A percentile compares a stretch with the other conserved stretches of the same genome.
Conservation (phyloP, 2,888 invertebrate species). For the Smittia sp. region DNA sequence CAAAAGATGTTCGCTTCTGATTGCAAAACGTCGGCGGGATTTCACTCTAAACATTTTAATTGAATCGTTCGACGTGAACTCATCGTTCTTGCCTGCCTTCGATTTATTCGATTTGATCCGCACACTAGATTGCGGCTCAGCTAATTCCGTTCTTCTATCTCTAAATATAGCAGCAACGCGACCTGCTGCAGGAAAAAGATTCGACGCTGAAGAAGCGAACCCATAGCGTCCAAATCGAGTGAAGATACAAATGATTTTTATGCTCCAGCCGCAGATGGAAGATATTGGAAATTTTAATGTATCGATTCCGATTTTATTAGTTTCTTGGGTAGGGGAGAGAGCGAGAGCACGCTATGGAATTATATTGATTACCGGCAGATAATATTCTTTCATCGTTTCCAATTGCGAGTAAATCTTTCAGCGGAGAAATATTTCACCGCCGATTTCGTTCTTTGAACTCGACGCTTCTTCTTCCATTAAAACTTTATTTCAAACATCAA, state of each 20-base stretch:
- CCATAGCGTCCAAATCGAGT: not conserved
- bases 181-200: not conserved
- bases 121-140: not conserved
- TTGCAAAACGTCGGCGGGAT: not conserved
- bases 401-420: not conserved
- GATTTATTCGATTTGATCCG: no score
- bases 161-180: no score
- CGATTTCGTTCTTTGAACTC: constrained; percentile 3
- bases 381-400: not conserved
- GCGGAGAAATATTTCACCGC: not conserved
- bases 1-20: constrained; percentile 2
- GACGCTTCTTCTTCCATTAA: not conserved
- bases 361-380: constrained; percentile 8
- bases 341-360: not conserved
- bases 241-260: constrained; percentile 1
- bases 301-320: not conserved
- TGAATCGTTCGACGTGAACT: not conserved
- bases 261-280: not conserved
- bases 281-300: constrained; percentile 19
- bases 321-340: not conserved
- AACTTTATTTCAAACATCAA: constrained; percentile 8
- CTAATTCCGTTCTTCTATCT: not conserved
- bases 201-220: no score
- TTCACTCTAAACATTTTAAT: not conserved
- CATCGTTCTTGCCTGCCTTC: not conserved